Conservation (phyloP, 1,140 invertebrate genomes). For the Brachionus plicatilis region DNA sequence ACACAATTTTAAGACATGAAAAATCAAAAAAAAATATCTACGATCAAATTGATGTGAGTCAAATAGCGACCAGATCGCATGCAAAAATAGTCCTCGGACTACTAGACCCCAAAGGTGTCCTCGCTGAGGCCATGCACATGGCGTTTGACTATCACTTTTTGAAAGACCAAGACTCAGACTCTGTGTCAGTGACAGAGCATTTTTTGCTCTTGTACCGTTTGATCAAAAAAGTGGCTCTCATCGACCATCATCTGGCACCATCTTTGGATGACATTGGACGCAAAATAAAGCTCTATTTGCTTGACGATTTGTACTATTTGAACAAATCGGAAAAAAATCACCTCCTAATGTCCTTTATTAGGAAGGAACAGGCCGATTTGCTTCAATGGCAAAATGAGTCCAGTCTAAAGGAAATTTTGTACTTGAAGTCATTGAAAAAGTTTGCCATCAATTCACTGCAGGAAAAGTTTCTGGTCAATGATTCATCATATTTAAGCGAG, state of each 20-base stretch:
- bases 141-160: conserved; percentile 11
- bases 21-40: not conserved
- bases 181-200: not conserved
- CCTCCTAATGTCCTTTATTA: conserved; percentile 4
- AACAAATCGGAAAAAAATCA: conserved; percentile 23
- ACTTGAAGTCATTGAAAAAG: conserved; percentile 37
- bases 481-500: not conserved
- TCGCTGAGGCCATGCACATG: not conserved
- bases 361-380: conserved; percentile 36
- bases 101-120: not conserved
- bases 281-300: conserved; percentile 30
- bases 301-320: conserved; percentile 23
- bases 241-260: not conserved
- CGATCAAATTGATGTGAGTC: not conserved
- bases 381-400: conserved; percentile 27
- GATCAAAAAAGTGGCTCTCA: not conserved
- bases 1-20: not conserved
- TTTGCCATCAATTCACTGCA: conserved; percentile 37
- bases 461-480: conserved; percentile 4
- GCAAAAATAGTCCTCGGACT: not conserved
- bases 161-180: not conserved
- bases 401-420: conserved; percentile 28
- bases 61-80: not conserved
- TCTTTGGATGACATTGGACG: not conserved
- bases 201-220: not conserved